phyloP scores from a whole-genome alignment of 2,113 vertebrate species.

The Nematolebias whitei region DNA sequence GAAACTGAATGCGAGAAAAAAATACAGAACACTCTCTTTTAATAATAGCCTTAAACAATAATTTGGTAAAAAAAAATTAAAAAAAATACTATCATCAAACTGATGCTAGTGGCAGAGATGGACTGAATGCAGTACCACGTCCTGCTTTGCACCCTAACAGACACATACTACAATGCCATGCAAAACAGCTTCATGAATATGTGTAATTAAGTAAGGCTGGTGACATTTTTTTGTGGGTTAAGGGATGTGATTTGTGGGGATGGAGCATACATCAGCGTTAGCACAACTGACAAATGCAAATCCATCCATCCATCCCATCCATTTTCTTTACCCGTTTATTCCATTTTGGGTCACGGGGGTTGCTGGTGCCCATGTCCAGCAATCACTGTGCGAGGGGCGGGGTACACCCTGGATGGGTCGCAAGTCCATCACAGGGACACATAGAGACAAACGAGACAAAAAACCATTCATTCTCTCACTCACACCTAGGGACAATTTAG shows the following conservation, averaged over 20 bases:
- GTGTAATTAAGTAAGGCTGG: slow-evolving; percentile 89
- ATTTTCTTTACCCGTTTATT: no score
- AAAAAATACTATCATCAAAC: slow-evolving; percentile 57
- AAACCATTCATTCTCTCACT: no score
- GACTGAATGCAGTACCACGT: slow-evolving; percentile 77
- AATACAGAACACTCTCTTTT: slow-evolving; percentile 39
- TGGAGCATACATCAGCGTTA: slow-evolving; percentile 87
- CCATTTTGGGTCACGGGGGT: no score
- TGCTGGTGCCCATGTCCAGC: no score
- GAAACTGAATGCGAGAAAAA: slow-evolving; percentile 50
- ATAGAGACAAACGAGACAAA: no score
- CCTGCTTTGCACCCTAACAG: slow-evolving; percentile 58
- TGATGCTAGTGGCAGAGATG: slow-evolving; percentile 69
- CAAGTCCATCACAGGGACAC: no score
- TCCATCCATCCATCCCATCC: no score
- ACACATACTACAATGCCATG: slow-evolving; percentile 80
- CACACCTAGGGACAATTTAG: no score
- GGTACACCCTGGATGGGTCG: no score
- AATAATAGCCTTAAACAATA: slow-evolving; percentile 64
- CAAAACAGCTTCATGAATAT: slow-evolving; percentile 91
- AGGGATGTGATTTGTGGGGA: slow-evolving; percentile 89
- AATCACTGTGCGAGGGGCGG: no score
- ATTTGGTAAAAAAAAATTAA: slow-evolving; percentile 14
- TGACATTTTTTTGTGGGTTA: slow-evolving; percentile 91
- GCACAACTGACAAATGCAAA: slow-evolving; percentile 88